These are phyloP conservation scores for Meta bourneti DNA, from an alignment of 2,888 invertebrate genomes.

Conservation along the genomic window DNA sequence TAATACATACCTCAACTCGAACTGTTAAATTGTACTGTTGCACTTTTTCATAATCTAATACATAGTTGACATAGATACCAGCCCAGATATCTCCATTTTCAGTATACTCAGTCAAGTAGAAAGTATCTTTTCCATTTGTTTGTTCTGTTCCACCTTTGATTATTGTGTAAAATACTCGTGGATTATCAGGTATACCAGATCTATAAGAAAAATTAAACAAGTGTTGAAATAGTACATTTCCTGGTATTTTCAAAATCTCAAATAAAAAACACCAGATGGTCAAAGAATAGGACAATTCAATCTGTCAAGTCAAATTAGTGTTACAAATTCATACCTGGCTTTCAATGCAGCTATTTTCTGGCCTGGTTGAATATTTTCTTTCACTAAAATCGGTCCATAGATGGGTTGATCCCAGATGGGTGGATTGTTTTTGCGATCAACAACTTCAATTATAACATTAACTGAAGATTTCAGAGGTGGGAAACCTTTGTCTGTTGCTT, in stretches of 20 bases:
- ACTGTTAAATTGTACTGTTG: slow-evolving; percentile 97
- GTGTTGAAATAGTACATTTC: background rate
- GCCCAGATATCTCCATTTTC: slow-evolving; percentile 96
- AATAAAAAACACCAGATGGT: background rate
- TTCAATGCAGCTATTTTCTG: slow-evolving; percentile 98
- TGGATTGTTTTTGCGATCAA: slow-evolving; percentile 98
- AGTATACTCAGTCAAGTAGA: slow-evolving; percentile 93
- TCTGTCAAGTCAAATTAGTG: background rate
- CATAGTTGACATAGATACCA: slow-evolving; percentile 95
- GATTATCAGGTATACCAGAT: slow-evolving; percentile 97
- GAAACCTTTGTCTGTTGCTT: slow-evolving; percentile 98
- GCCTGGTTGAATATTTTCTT: slow-evolving; percentile 98
- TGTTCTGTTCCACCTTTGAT: slow-evolving; percentile 97
- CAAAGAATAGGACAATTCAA: background rate
- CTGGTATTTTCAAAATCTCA: background rate
- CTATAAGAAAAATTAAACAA: slow-evolving; percentile 82
- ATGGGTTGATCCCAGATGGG: slow-evolving; percentile 97
- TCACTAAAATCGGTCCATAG: slow-evolving; percentile 97
- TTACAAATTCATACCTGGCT: slow-evolving; percentile 90
- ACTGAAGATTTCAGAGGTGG: slow-evolving; percentile 97
- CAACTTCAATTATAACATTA: slow-evolving; percentile 98
- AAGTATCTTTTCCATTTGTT: slow-evolving; percentile 96
- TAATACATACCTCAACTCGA: slow-evolving; percentile 88
- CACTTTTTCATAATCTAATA: slow-evolving; percentile 95
- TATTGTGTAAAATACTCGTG: slow-evolving; percentile 95